Evolutionary conservation across 2,797 vertebrate genomes (phyloP).

Genomic region (Pangasius sanitwongsei): DNA sequence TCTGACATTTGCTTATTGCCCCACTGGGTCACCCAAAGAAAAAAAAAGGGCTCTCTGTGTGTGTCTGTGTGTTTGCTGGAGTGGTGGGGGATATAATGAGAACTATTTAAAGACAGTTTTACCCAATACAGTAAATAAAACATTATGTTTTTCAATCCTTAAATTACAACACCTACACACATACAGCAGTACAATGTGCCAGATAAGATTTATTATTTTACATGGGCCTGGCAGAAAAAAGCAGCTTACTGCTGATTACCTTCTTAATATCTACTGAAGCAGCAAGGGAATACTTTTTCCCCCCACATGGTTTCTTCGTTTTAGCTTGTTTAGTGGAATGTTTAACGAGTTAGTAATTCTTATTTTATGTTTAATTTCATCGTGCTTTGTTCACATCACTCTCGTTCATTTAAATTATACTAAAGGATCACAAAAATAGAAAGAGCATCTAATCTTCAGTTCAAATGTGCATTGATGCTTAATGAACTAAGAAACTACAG

Average conservation of each 20-base stretch:
- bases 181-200: not conserved
- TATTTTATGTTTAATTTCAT: not conserved
- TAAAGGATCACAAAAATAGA: not conserved
- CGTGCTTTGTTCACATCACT: not conserved
- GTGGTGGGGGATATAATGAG: no score
- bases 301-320: not conserved
- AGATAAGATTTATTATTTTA: not conserved
- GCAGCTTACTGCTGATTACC: not conserved
- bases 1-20: conserved; percentile 76
- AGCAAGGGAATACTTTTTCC: not conserved
- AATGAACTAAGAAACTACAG: not conserved
- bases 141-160: no score
- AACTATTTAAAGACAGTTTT: no score
- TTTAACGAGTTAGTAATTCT: not conserved
- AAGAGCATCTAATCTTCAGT: not conserved
- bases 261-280: not conserved
- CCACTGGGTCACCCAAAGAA: conserved; percentile 60
- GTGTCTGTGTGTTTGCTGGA: not conserved
- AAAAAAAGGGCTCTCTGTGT: conserved; percentile 27
- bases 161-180: no score
- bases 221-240: not conserved
- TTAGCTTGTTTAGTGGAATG: not conserved
- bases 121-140: no score
- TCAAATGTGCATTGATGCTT: not conserved
- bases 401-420: not conserved